phyloP scores from a whole-genome alignment of 2,797 vertebrate species.

The Onychomys arenicola region DNA sequence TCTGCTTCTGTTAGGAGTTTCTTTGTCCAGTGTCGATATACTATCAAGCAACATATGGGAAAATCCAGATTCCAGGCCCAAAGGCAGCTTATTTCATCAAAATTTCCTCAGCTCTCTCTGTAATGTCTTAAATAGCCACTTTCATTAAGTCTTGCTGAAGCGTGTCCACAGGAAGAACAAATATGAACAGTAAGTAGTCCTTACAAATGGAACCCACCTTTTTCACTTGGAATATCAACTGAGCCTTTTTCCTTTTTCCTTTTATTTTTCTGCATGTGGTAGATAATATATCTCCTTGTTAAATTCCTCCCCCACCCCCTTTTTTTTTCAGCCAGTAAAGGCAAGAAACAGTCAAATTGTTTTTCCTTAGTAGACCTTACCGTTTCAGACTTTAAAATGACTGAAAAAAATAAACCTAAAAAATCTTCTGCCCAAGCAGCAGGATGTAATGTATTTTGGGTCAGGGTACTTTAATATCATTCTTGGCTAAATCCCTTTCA shows the following conservation, averaged over 20 bases:
- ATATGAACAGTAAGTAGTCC: constrained; percentile 81
- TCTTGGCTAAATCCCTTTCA: constrained; percentile 74
- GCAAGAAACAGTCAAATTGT: constrained; percentile 25
- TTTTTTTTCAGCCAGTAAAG: constrained; percentile 10
- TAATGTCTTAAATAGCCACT: constrained; percentile 84
- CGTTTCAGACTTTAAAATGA: constrained; percentile 66
- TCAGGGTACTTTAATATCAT: constrained; percentile 72
- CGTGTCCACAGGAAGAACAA: constrained; percentile 68
- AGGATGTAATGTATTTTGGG: constrained; percentile 72
- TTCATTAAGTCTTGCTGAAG: constrained; percentile 76
- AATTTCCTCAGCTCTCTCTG: constrained; percentile 80
- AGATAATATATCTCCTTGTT: constrained; percentile 45
- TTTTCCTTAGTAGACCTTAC: constrained; percentile 56
- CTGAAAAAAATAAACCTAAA: neutral
- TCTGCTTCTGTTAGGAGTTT: constrained; percentile 74
- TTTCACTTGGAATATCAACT: constrained; percentile 60
- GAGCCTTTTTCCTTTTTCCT: neutral
- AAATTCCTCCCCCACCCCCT: neutral
- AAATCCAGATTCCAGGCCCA: constrained; percentile 80
- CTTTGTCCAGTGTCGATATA: constrained; percentile 55
- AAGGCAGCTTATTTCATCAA: constrained; percentile 75
- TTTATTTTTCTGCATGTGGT: neutral
- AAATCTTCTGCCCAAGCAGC: constrained; percentile 67
- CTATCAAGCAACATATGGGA: constrained; percentile 56
- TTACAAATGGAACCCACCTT: neutral